A percentile compares a stretch with the other conserved stretches of the same genome.
Conservation (phyloP, 1,140 invertebrate genomes). For the Psix sp. region DNA sequence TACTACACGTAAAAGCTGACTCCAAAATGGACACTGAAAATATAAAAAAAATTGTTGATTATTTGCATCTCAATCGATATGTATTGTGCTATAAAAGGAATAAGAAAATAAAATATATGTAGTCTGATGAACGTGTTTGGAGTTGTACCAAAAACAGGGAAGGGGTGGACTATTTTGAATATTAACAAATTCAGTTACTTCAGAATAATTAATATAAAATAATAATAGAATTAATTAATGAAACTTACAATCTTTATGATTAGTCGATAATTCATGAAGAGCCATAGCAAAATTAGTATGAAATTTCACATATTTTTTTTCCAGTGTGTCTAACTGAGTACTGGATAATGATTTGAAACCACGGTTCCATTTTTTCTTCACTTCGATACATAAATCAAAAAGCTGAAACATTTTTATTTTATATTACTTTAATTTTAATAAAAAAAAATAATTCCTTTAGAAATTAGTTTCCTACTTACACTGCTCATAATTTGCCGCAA, state of each 20-base stretch:
- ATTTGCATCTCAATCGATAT: conserved; percentile 19
- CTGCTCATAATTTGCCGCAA: conserved; percentile 69
- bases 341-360: conserved; percentile 61
- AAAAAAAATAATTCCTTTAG: conserved; percentile 1
- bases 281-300: conserved; percentile 72
- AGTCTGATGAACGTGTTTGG: too few relatives aligned
- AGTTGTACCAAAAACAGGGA: too few relatives aligned
- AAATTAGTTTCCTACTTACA: conserved; percentile 54
- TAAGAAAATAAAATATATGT: not conserved
- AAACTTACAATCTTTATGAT: conserved; percentile 72
- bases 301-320: conserved; percentile 72
- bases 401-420: conserved; percentile 58
- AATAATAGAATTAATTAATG: conserved; percentile 63
- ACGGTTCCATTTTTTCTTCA: conserved; percentile 68
- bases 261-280: conserved; percentile 71
- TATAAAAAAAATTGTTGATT: conserved; percentile 56
- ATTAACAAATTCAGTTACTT: not conserved
- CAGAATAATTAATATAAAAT: conserved; percentile 1
- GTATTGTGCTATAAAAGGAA: conserved; percentile 2
- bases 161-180: not conserved
- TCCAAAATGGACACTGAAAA: conserved; percentile 76
- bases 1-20: conserved; percentile 75
- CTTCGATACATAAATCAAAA: conserved; percentile 70
- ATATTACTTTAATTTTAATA: not conserved
- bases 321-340: conserved; percentile 66